Evolutionary conservation across 2,113 vertebrate genomes (phyloP).

Genomic region (Melanocharis versteri): DNA sequence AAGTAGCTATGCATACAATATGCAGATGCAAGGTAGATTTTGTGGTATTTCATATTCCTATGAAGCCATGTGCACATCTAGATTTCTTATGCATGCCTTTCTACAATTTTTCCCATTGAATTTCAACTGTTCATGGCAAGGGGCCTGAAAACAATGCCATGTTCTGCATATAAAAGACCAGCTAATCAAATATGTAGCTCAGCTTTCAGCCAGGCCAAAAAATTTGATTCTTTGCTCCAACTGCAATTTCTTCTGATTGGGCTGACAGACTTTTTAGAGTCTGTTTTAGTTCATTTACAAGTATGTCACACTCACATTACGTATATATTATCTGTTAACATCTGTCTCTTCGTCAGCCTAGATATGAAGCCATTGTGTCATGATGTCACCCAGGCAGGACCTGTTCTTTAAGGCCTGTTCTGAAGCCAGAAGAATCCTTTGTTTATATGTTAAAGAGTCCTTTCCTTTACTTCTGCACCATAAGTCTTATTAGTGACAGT

Average conservation of each 20-base stretch:
- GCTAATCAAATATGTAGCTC: not conserved
- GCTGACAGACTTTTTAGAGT: not conserved
- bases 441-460: not conserved
- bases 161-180: not conserved
- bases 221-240: not conserved
- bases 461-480: not conserved
- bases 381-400: not conserved
- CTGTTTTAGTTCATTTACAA: not conserved
- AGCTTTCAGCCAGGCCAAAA: not conserved
- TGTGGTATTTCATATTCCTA: not conserved
- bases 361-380: not conserved
- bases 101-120: not conserved
- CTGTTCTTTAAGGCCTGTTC: not conserved
- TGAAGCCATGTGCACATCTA: not conserved
- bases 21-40: not conserved
- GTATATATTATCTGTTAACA: not conserved
- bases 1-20: not conserved
- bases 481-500: slow-evolving; percentile 1
- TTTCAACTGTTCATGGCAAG: not conserved
- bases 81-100: not conserved
- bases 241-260: not conserved
- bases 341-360: not conserved
- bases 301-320: not conserved
- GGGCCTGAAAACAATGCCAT: not conserved
- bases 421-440: not conserved